phyloP scores from a whole-genome alignment of 2,888 invertebrate genomes.

The Parthenolecanium corni region DNA sequence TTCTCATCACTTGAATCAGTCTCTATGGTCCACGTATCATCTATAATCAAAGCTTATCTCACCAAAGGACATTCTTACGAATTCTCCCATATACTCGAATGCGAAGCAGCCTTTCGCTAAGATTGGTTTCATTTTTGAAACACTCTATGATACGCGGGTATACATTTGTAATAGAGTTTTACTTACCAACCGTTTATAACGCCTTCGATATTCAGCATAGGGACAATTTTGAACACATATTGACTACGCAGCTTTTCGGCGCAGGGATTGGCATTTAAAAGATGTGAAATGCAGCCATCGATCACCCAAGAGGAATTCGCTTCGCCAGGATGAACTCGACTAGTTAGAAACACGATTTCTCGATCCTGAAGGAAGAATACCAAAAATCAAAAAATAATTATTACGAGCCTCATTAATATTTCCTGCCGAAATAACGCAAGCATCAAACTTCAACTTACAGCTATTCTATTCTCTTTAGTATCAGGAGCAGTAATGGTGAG shows the following conservation, averaged over 20 bases:
- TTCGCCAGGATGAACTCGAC: slow-evolving; percentile 78
- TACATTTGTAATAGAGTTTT: not conserved
- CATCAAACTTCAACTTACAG: slow-evolving; percentile 40
- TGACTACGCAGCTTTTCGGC: slow-evolving; percentile 53
- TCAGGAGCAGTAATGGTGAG: slow-evolving; percentile 60
- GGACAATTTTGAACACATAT: slow-evolving; percentile 74
- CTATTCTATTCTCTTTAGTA: slow-evolving; percentile 44
- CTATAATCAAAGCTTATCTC: too few relatives aligned
- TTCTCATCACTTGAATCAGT: too few relatives aligned
- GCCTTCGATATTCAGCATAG: slow-evolving; percentile 81
- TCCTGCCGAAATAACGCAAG: too few relatives aligned
- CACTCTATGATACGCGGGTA: not conserved
- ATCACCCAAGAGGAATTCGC: slow-evolving; percentile 81
- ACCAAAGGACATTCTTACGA: too few relatives aligned
- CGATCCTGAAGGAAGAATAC: slow-evolving; percentile 44
- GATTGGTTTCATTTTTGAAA: too few relatives aligned
- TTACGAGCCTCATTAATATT: too few relatives aligned
- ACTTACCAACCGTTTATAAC: slow-evolving; percentile 76
- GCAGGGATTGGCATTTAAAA: slow-evolving; percentile 47
- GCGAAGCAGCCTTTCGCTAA: too few relatives aligned
- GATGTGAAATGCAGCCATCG: slow-evolving; percentile 60
- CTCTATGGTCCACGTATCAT: too few relatives aligned
- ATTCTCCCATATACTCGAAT: too few relatives aligned
- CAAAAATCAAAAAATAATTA: too few relatives aligned
- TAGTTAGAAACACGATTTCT: slow-evolving; percentile 59